A percentile compares a stretch with the other conserved stretches of the same genome.
phyloP scores from a whole-genome alignment of 2,888 invertebrate genomes.

The Caenorhabditis sp. region DNA sequence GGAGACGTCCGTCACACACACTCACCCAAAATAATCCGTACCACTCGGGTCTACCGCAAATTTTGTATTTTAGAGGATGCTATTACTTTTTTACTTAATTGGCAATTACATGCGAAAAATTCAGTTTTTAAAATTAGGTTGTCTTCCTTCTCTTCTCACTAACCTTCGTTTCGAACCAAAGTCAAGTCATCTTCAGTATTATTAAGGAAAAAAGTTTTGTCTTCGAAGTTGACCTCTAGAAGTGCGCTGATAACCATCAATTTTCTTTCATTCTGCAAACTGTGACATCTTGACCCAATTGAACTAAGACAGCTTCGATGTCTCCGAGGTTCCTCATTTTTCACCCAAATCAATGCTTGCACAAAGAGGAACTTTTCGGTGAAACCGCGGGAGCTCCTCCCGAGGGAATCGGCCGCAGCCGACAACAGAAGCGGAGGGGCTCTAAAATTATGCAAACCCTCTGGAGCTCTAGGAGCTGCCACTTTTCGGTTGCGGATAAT shows the following conservation, averaged over 20 bases:
- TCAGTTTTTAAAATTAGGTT: too few species aligned
- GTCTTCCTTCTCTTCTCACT: too few species aligned
- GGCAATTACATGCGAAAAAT: too few species aligned
- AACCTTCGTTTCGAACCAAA: too few species aligned
- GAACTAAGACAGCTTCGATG: background rate
- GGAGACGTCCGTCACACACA: slow-evolving; percentile 2
- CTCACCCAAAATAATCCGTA: slow-evolving; percentile 11
- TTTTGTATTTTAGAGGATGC: too few species aligned
- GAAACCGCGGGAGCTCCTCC: slow-evolving; percentile 16
- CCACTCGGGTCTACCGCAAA: background rate
- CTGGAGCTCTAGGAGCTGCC: background rate
- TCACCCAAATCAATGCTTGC: slow-evolving; percentile 42
- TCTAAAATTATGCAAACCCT: slow-evolving; percentile 34
- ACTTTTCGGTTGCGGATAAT: slow-evolving; percentile 21
- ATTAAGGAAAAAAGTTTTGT: too few species aligned
- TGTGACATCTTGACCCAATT: too few species aligned
- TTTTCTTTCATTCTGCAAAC: too few species aligned
- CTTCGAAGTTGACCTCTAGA: too few species aligned
- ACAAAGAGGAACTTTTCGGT: slow-evolving; percentile 34
- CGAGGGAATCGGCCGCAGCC: slow-evolving; percentile 48
- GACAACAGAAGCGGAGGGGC: slow-evolving; percentile 22
- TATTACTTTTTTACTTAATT: background rate
- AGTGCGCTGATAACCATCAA: too few species aligned
- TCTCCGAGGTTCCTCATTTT: background rate
- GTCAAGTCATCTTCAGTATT: too few species aligned